Evolutionary conservation across 1,140 invertebrate species (phyloP).

Genomic region (Leptestheria dahalacensis): DNA sequence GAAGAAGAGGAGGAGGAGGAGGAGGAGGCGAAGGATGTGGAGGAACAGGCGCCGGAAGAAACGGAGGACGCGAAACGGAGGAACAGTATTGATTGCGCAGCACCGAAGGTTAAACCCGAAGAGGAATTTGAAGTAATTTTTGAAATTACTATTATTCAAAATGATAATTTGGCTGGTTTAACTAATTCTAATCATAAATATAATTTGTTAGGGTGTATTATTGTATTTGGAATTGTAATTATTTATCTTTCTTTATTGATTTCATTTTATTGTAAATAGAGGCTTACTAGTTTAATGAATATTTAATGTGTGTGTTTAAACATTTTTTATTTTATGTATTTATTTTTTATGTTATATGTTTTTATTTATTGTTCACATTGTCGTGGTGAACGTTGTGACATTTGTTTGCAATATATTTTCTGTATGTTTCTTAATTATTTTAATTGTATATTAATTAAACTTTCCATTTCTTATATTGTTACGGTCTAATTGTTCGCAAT

Average conservation of each 20-base stretch:
- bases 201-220: background rate
- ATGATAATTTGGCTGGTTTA: background rate
- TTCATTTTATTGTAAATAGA: background rate
- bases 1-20: conserved; percentile 19
- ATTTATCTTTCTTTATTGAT: background rate
- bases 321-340: no score
- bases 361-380: no score
- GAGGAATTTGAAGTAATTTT: conserved; percentile 2
- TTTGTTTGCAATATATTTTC: no score
- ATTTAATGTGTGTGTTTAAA: no score
- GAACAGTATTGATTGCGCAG: background rate
- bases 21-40: conserved; percentile 22
- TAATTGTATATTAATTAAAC: no score
- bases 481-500: background rate
- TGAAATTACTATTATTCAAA: background rate
- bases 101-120: background rate
- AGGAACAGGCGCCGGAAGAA: conserved; percentile 21
- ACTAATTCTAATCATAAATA: background rate
- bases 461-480: background rate
- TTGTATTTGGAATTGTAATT: background rate
- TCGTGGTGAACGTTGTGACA: no score
- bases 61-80: conserved; percentile 21
- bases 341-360: no score
- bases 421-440: no score
- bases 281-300: no score